A percentile compares a stretch with the other conserved stretches of the same genome.
phyloP scores from a whole-genome alignment of 2,113 vertebrate species.

The Apteryx owenii region DNA sequence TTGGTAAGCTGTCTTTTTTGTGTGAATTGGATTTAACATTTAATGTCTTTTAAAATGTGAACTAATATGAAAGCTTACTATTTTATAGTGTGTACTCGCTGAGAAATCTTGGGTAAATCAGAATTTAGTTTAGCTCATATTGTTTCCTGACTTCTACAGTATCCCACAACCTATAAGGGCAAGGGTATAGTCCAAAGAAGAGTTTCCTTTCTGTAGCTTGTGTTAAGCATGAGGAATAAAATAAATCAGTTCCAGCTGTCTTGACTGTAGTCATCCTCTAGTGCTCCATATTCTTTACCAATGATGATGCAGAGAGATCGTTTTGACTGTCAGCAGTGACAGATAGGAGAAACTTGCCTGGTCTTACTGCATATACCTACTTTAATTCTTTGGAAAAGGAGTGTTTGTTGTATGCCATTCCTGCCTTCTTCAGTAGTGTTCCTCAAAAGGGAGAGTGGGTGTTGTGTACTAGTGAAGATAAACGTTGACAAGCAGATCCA shows the following conservation, averaged over 20 bases:
- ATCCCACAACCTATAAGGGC: not conserved
- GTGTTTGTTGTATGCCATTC: not conserved
- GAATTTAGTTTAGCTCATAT: no score
- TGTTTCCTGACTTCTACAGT: not conserved
- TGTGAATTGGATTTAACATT: not conserved
- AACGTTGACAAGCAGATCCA: not conserved
- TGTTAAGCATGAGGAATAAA: not conserved
- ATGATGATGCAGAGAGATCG: not conserved
- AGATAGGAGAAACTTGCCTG: not conserved
- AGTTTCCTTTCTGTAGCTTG: not conserved
- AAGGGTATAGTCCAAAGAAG: not conserved
- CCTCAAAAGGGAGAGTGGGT: accelerated
- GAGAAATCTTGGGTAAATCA: not conserved
- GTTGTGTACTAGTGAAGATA: not conserved
- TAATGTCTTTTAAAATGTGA: not conserved
- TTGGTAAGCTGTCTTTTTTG: not conserved
- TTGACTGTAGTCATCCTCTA: not conserved
- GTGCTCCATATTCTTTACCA: not conserved
- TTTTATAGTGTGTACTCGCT: not conserved
- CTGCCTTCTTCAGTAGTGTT: not conserved
- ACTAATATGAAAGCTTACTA: not conserved
- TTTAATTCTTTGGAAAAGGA: not conserved
- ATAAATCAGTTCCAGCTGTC: not conserved
- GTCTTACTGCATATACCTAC: not conserved
- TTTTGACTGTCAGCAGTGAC: not conserved